Evolutionary conservation across 2,888 invertebrate species (phyloP).

Genomic region (Leptothorax acervorum): DNA sequence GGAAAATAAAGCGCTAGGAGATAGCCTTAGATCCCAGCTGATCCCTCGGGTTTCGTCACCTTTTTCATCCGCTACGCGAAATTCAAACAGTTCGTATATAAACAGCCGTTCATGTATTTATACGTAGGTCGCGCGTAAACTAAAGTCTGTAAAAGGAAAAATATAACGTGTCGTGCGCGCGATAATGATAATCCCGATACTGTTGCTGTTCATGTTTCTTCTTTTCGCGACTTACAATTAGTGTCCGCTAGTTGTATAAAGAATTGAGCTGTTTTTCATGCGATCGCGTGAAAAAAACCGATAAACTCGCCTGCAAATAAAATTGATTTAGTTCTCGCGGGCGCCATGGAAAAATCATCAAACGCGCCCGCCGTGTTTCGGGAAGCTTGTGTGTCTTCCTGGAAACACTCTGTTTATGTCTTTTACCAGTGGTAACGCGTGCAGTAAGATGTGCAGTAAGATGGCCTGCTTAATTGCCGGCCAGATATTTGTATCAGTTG

Average conservation of each 20-base stretch:
- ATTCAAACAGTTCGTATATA: not conserved
- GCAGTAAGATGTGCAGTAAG: slow-evolving; percentile 26
- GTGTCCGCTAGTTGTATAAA: not conserved
- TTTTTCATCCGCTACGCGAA: not conserved
- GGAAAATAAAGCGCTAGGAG: not conserved
- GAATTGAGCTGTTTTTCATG: not conserved
- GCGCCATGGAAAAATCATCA: not conserved
- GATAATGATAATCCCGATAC: not conserved
- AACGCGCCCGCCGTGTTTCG: not conserved
- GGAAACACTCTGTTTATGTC: slow-evolving; percentile 1
- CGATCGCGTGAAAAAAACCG: slow-evolving; percentile 18
- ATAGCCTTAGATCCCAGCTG: slow-evolving; percentile 2
- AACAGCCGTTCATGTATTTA: not conserved
- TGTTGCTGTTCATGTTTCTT: no score
- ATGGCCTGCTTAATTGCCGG: slow-evolving; percentile 38
- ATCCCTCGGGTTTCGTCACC: slow-evolving; percentile 7
- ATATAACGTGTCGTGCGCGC: not conserved
- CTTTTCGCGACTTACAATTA: not conserved
- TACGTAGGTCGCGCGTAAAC: not conserved
- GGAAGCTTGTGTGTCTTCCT: not conserved
- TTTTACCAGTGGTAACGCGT: not conserved
- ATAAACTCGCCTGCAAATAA: not conserved
- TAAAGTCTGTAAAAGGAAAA: not conserved
- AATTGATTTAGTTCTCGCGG: not conserved
- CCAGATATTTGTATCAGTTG: slow-evolving; percentile 55